Conservation (phyloP, 2,888 invertebrate genomes). For the Abrostola tripartita region DNA sequence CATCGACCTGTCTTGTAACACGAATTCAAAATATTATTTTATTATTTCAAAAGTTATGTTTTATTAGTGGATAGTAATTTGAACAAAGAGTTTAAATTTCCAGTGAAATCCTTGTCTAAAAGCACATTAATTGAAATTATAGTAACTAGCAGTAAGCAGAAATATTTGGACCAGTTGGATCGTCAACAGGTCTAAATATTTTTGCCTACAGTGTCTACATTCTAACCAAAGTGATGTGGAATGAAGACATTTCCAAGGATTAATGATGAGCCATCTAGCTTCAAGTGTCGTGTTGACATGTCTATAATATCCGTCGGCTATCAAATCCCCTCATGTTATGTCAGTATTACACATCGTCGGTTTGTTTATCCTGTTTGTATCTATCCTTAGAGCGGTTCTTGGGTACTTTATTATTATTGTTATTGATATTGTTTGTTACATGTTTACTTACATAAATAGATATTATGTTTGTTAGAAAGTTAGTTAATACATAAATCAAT, state of each 20-base stretch:
- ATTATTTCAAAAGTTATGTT: no score
- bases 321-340: conserved; percentile 21
- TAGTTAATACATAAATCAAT: no score
- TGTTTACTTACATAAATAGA: background rate
- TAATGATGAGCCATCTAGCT: conserved; percentile 12
- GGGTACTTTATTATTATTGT: conserved; percentile 55
- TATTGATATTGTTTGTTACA: conserved; percentile 54
- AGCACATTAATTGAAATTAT: no score
- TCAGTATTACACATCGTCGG: conserved; percentile 28
- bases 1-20: no score
- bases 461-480: background rate
- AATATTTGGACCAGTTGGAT: no score
- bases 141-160: no score
- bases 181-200: background rate
- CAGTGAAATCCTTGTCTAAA: no score
- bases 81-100: no score
- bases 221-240: conserved; percentile 1
- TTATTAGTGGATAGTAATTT: no score
- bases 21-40: no score
- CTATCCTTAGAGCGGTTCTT: conserved; percentile 18
- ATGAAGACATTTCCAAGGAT: background rate
- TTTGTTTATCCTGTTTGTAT: conserved; percentile 32
- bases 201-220: background rate
- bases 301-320: conserved; percentile 21
- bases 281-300: conserved; percentile 18